Percentiles rank a stretch among this genome's conserved stretches.
Conservation (phyloP, 2,113 vertebrate genomes). For the Petroica traversi region DNA sequence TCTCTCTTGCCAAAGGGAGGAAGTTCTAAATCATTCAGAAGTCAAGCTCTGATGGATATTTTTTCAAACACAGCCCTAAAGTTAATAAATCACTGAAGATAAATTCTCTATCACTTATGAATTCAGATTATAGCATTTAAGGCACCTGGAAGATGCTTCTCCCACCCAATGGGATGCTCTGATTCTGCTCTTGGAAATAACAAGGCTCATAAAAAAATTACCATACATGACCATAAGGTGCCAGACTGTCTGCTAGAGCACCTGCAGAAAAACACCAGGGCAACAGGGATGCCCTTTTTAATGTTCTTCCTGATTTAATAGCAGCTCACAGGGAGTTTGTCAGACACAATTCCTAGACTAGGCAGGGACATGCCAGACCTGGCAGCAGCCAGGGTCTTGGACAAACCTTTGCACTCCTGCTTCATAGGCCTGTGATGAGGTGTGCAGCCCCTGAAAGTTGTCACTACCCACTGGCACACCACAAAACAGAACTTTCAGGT, state of each 20-base stretch:
- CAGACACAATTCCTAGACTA: neutral
- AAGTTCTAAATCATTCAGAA: neutral
- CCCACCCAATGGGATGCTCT: neutral
- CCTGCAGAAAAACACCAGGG: neutral
- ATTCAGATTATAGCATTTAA: neutral
- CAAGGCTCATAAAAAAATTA: neutral
- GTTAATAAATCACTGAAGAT: neutral
- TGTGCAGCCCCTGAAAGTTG: neutral
- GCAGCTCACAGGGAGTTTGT: neutral
- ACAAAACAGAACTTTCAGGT: neutral
- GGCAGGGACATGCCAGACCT: neutral
- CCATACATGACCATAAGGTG: accelerated
- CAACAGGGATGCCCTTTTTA: neutral
- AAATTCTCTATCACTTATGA: neutral
- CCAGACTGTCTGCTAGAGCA: neutral
- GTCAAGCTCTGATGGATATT: neutral
- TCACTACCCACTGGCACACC: neutral
- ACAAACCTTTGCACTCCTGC: neutral
- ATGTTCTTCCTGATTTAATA: neutral
- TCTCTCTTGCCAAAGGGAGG: neutral
- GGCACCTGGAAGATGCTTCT: neutral
- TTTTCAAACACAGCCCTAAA: neutral
- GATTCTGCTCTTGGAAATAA: neutral
- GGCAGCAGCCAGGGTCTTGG: neutral
- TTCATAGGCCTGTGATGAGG: neutral